phyloP scores from a whole-genome alignment of 2,888 invertebrate genomes.

The Cremastobaeus sp. region DNA sequence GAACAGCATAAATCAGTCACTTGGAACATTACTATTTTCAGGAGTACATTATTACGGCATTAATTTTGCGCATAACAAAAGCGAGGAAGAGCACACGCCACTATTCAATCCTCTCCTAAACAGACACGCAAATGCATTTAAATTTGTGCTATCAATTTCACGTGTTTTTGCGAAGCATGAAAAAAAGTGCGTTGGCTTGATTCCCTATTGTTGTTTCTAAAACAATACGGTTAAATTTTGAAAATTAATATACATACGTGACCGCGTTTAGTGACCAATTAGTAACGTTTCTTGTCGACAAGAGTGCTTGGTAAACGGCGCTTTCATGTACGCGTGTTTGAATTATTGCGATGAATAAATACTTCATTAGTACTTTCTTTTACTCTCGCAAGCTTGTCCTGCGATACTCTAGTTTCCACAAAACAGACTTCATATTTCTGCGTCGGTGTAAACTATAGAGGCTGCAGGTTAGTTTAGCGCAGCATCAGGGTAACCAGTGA shows the following conservation, averaged over 20 bases:
- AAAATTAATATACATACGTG: neutral
- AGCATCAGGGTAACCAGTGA: slow-evolving; percentile 55
- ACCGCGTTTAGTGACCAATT: slow-evolving; percentile 5
- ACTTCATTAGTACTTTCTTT: slow-evolving; percentile 21
- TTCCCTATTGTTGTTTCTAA: neutral
- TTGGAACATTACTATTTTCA: slow-evolving; percentile 23
- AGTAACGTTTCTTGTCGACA: slow-evolving; percentile 2
- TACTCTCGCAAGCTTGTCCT: slow-evolving; percentile 2
- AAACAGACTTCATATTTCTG: slow-evolving; percentile 18
- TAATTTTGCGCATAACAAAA: slow-evolving; percentile 28
- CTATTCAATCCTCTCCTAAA: slow-evolving; percentile 26
- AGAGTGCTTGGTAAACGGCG: neutral
- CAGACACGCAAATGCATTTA: slow-evolving; percentile 17
- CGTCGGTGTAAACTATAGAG: slow-evolving; percentile 26
- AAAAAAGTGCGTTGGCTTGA: no score
- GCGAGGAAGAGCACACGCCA: neutral
- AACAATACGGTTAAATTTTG: neutral
- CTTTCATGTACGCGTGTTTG: neutral
- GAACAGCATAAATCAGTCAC: slow-evolving; percentile 39
- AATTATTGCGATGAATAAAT: slow-evolving; percentile 16
- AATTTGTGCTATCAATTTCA: slow-evolving; percentile 3
- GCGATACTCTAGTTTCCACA: slow-evolving; percentile 31
- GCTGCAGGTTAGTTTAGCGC: slow-evolving; percentile 50
- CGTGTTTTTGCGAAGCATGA: slow-evolving; percentile 8
- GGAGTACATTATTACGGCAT: slow-evolving; percentile 23